These are phyloP conservation scores for Catharus ustulatus DNA, from an alignment of 2,797 vertebrate species.

Conservation along the genomic window DNA sequence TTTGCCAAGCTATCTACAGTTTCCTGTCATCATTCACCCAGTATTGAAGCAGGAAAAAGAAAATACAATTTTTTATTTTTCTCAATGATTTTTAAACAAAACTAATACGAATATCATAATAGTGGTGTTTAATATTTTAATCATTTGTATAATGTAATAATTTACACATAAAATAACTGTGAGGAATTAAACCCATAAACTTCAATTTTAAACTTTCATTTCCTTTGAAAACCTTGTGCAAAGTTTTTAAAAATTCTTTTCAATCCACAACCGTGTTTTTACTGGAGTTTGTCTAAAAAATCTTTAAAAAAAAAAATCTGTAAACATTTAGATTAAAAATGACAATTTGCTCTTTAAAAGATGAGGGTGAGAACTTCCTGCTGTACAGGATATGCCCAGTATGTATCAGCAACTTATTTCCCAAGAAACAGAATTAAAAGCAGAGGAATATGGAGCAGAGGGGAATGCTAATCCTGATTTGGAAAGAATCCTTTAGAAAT, in stretches of 20 bases:
- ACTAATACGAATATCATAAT: constrained; percentile 12
- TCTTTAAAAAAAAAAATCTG: background rate
- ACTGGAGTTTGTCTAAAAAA: background rate
- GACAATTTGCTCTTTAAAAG: background rate
- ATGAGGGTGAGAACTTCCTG: background rate
- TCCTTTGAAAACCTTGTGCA: background rate
- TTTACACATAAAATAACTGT: constrained; percentile 38
- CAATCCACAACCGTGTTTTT: background rate
- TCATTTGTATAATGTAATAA: background rate
- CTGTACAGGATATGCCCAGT: background rate
- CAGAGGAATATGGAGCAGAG: background rate
- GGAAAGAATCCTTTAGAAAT: constrained; percentile 6
- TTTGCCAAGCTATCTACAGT: background rate
- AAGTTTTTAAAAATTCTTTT: constrained; percentile 30
- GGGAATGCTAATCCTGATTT: background rate
- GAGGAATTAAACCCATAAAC: constrained; percentile 31
- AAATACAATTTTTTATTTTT: background rate
- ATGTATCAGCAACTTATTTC: background rate
- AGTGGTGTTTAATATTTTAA: background rate
- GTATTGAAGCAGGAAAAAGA: constrained; percentile 5
- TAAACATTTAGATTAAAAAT: background rate
- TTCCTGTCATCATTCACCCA: background rate
- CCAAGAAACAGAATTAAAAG: background rate
- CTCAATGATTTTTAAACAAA: constrained; percentile 32
- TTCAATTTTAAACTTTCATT: constrained; percentile 1